phyloP scores from a whole-genome alignment of 1,140 invertebrate species.

The Copidosoma floridanum region DNA sequence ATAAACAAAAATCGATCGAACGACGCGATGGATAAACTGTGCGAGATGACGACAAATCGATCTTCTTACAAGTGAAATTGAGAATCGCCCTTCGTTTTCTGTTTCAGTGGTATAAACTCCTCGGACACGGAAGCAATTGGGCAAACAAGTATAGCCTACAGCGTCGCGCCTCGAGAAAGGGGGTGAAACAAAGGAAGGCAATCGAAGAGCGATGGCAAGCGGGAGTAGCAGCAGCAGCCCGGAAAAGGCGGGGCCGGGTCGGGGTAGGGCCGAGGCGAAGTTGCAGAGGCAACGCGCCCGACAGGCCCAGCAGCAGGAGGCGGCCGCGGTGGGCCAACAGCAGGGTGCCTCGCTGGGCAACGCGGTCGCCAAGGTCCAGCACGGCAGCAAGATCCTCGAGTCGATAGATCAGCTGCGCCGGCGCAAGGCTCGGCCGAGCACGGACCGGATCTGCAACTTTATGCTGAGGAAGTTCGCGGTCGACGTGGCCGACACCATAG shows the following conservation, averaged over 20 bases:
- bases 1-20: no score
- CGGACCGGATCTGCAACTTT: constrained; percentile 79
- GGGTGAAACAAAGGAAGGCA: no score
- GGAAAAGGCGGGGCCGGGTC: constrained; percentile 20
- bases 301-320: neutral
- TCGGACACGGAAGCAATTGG: no score
- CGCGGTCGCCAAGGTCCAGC: constrained; percentile 57
- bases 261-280: constrained; percentile 1
- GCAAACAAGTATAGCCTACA: no score
- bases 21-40: no score
- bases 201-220: constrained; percentile 5
- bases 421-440: constrained; percentile 79
- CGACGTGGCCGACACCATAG: constrained; percentile 69
- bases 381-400: constrained; percentile 75
- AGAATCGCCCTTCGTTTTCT: no score
- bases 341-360: constrained; percentile 26
- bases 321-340: neutral
- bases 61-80: no score
- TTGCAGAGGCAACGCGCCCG: neutral
- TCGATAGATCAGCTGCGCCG: constrained; percentile 80
- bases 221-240: no score
- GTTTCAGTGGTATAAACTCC: no score
- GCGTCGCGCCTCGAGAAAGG: no score
- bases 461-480: constrained; percentile 72
- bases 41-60: no score